A percentile compares a stretch with the other conserved stretches of the same genome.
Conservation (phyloP, 2,888 invertebrate genomes). For the Thelaira solivaga region DNA sequence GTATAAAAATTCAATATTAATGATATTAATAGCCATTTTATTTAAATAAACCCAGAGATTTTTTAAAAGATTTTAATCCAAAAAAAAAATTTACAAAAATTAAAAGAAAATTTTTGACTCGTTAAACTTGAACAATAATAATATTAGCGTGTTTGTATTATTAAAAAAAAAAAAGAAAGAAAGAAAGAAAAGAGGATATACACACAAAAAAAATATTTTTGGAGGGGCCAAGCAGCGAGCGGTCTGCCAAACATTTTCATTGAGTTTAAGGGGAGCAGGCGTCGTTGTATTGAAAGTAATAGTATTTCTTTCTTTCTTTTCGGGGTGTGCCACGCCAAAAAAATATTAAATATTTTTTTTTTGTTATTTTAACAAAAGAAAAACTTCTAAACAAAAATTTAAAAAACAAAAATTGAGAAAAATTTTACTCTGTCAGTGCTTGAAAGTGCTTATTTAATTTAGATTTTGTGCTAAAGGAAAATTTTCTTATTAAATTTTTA, state of each 20-base stretch:
- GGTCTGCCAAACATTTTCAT: slow-evolving; percentile 26
- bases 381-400: not conserved
- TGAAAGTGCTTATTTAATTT: slow-evolving; percentile 17
- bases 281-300: slow-evolving; percentile 53
- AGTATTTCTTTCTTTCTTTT: slow-evolving; percentile 53
- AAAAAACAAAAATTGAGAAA: not conserved
- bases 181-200: too few relatives aligned
- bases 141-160: slow-evolving; percentile 17
- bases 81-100: not conserved
- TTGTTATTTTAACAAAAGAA: slow-evolving; percentile 22
- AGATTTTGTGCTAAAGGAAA: slow-evolving; percentile 6
- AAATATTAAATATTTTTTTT: slow-evolving; percentile 17
- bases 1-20: slow-evolving; percentile 35
- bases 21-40: slow-evolving; percentile 8
- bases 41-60: too few relatives aligned
- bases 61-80: too few relatives aligned
- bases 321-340: slow-evolving; percentile 60
- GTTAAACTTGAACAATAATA: slow-evolving; percentile 21
- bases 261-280: slow-evolving; percentile 52
- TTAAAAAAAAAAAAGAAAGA: not conserved
- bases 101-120: not conserved
- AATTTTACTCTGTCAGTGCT: slow-evolving; percentile 9
- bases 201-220: slow-evolving; percentile 18
- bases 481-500: not conserved
- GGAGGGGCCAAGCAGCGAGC: slow-evolving; percentile 35